phyloP scores from a whole-genome alignment of 2,113 vertebrate species.

The Rousettus leschenaultii region DNA sequence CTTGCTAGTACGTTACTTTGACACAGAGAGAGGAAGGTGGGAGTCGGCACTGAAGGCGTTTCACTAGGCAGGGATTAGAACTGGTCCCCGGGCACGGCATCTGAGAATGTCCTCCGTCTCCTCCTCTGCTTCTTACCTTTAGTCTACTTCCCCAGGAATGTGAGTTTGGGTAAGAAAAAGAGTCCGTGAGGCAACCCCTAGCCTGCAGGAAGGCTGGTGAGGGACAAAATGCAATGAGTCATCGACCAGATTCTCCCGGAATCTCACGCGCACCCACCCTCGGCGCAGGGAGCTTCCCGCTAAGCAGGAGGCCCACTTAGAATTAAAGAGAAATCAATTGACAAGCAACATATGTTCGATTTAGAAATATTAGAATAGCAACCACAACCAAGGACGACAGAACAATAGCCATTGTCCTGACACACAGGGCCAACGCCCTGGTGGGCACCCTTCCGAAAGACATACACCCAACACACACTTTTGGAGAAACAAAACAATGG shows the following conservation, averaged over 20 bases:
- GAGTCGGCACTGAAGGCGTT: rapidly evolving
- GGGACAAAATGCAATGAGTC: neutral
- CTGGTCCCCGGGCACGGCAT: neutral
- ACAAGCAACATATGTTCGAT: neutral
- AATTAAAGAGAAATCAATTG: neutral
- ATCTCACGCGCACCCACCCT: neutral
- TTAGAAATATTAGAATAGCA: neutral
- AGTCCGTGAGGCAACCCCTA: neutral
- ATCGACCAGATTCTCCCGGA: rapidly evolving
- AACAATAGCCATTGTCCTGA: neutral
- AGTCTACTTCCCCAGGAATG: neutral
- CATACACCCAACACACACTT: too few species aligned
- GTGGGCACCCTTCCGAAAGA: neutral
- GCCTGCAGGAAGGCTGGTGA: rapidly evolving
- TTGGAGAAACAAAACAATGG: neutral
- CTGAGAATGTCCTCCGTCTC: neutral
- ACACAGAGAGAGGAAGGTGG: neutral
- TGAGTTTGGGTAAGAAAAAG: neutral
- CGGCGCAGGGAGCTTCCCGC: rapidly evolving
- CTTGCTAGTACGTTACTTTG: neutral
- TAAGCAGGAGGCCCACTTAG: neutral
- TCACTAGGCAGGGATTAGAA: neutral
- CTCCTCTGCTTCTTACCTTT: neutral
- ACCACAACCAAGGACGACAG: neutral
- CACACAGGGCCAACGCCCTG: neutral